A percentile compares a stretch with the other conserved stretches of the same genome.
These are phyloP conservation scores for Zaprionus camerounensis DNA, from an alignment of 1,140 invertebrate species.

Conservation along the genomic window DNA sequence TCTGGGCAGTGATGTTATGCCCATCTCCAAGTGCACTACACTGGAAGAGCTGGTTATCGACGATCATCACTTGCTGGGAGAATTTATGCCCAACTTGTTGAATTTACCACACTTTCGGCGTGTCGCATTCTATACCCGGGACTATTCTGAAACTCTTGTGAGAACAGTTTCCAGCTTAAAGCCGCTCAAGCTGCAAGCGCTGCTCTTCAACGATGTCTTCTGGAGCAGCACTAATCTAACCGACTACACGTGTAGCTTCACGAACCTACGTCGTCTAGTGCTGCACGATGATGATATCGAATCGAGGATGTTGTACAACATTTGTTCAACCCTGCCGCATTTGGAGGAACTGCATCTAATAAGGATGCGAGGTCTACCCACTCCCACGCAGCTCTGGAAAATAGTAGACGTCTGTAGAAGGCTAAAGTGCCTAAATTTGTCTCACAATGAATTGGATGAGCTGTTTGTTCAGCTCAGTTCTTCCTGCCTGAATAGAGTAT, in stretches of 20 bases:
- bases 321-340: slow-evolving; percentile 31
- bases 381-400: slow-evolving; percentile 45
- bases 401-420: slow-evolving; percentile 15
- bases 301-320: slow-evolving; percentile 17
- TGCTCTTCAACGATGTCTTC: slow-evolving; percentile 60
- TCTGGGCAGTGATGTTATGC: slow-evolving; percentile 15
- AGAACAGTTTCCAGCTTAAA: slow-evolving; percentile 8
- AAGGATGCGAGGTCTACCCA: slow-evolving; percentile 53
- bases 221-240: slow-evolving; percentile 48
- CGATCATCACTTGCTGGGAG: slow-evolving; percentile 59
- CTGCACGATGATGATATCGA: slow-evolving; percentile 64
- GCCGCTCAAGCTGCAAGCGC: slow-evolving; percentile 30
- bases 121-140: slow-evolving; percentile 56
- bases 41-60: slow-evolving; percentile 60
- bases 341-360: slow-evolving; percentile 59
- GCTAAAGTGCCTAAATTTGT: slow-evolving; percentile 45
- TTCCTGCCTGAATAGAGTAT: background rate
- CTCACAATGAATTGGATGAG: slow-evolving; percentile 20
- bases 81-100: slow-evolving; percentile 41
- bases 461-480: slow-evolving; percentile 10
- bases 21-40: slow-evolving; percentile 26
- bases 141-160: slow-evolving; percentile 53
- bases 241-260: slow-evolving; percentile 25
- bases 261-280: slow-evolving; percentile 46
- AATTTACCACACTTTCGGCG: slow-evolving; percentile 37